Evolutionary conservation across 2,113 vertebrate species (phyloP).

Genomic region (Rhabdornis inornatus): DNA sequence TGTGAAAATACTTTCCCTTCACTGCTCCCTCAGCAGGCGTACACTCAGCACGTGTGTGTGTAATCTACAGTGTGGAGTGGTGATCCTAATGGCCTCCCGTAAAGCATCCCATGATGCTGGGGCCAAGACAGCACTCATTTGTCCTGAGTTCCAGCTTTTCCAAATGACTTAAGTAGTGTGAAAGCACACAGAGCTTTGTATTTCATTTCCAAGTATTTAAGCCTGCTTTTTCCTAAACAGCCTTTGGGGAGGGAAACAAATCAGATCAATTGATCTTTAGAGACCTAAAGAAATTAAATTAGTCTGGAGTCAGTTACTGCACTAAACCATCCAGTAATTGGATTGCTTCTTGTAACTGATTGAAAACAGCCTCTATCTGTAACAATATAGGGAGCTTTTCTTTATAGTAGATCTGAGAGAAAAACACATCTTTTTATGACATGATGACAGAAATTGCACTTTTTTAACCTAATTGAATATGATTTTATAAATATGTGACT

Average conservation of each 20-base stretch:
- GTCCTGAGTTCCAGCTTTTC: conserved; percentile 45
- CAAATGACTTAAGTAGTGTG: conserved; percentile 70
- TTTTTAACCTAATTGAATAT: conserved; percentile 91
- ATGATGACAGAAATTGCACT: conserved; percentile 99
- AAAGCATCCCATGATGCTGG: conserved; percentile 1
- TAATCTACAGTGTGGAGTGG: fast-evolving
- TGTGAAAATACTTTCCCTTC: neutral
- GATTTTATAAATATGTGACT: conserved; percentile 90
- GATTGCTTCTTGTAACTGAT: conserved; percentile 96
- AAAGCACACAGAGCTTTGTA: conserved; percentile 74
- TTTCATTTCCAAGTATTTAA: conserved; percentile 83
- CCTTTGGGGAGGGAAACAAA: conserved; percentile 89
- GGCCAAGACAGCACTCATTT: conserved; percentile 37
- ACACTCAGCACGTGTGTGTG: fast-evolving
- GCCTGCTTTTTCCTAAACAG: conserved; percentile 78
- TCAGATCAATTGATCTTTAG: conserved; percentile 99
- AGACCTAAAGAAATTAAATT: conserved; percentile 97
- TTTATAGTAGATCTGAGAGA: conserved; percentile 81
- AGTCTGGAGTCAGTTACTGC: conserved; percentile 99
- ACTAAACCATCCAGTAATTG: conserved; percentile 97
- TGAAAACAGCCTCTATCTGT: conserved; percentile 90
- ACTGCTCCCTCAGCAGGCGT: neutral
- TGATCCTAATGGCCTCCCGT: neutral
- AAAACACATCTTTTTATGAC: conserved; percentile 98
- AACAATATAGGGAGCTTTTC: conserved; percentile 79